Conservation (phyloP, 2,797 vertebrate genomes). For the Halcyon chelicuti region DNA sequence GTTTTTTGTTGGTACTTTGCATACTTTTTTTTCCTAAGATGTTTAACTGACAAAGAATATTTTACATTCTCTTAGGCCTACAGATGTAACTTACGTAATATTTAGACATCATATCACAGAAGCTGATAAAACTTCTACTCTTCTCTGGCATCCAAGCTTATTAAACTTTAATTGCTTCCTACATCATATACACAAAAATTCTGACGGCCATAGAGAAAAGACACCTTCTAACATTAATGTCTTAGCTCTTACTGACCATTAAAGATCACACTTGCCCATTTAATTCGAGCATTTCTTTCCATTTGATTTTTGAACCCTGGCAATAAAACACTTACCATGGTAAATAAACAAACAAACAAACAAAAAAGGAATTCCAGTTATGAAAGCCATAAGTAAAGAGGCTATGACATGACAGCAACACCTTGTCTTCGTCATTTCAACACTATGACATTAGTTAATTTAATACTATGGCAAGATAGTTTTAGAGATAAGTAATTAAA, state of each 20-base stretch:
- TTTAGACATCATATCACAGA: neutral
- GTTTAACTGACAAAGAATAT: neutral
- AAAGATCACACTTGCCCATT: neutral
- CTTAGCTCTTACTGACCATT: neutral
- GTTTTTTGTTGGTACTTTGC: neutral
- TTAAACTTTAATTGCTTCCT: neutral
- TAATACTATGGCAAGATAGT: neutral
- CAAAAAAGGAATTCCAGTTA: neutral
- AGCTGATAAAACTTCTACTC: neutral
- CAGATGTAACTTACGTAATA: neutral
- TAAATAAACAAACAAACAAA: neutral
- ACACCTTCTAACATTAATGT: neutral
- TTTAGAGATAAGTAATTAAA: no score
- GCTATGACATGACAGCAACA: neutral
- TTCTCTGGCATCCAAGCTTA: neutral
- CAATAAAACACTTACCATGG: neutral
- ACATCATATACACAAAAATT: neutral
- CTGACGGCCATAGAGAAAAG: neutral
- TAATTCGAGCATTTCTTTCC: neutral
- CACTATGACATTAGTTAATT: neutral
- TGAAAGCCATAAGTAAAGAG: neutral
- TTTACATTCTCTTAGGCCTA: neutral
- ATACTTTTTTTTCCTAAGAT: neutral
- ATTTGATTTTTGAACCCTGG: neutral
- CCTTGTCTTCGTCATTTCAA: neutral